A percentile compares a stretch with the other conserved stretches of the same genome.
Conservation (phyloP, 2,797 vertebrate genomes). For the Serranus cabrilla region DNA sequence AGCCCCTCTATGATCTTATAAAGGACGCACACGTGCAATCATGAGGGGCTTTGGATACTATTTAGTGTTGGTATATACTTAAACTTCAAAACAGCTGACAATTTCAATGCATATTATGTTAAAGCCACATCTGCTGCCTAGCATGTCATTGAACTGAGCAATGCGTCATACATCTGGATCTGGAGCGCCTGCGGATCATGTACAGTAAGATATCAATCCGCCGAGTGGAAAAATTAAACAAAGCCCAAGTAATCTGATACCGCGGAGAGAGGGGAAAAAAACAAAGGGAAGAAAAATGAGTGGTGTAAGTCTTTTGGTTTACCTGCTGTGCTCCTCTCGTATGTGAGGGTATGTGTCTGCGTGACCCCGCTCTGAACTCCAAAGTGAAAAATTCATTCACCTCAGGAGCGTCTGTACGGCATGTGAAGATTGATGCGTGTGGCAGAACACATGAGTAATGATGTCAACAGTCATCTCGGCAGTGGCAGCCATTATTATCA, state of each 20-base stretch:
- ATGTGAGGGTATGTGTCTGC: slow-evolving; percentile 72
- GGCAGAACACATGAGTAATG: slow-evolving; percentile 87
- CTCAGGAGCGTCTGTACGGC: slow-evolving; percentile 82
- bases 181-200: slow-evolving; percentile 25
- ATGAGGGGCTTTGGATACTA: neutral
- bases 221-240: slow-evolving; percentile 38
- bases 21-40: slow-evolving; percentile 14
- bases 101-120: slow-evolving; percentile 16
- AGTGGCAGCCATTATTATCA: slow-evolving; percentile 82
- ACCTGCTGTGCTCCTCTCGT: slow-evolving; percentile 78
- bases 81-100: slow-evolving; percentile 5
- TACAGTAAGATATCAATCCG: slow-evolving; percentile 32
- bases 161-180: slow-evolving; percentile 42
- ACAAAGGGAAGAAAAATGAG: slow-evolving; percentile 61
- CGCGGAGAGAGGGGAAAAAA: slow-evolving; percentile 1
- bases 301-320: slow-evolving; percentile 64
- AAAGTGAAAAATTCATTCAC: slow-evolving; percentile 88
- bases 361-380: slow-evolving; percentile 87
- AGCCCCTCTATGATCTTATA: neutral
- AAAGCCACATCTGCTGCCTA: slow-evolving; percentile 26
- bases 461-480: slow-evolving; percentile 86
- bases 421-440: slow-evolving; percentile 86
- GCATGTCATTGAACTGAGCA: slow-evolving; percentile 29
- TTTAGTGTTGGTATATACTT: neutral
- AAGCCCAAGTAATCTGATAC: slow-evolving; percentile 51